These are phyloP conservation scores for Empis livida DNA, from an alignment of 2,888 invertebrate genomes.

Conservation along the genomic window DNA sequence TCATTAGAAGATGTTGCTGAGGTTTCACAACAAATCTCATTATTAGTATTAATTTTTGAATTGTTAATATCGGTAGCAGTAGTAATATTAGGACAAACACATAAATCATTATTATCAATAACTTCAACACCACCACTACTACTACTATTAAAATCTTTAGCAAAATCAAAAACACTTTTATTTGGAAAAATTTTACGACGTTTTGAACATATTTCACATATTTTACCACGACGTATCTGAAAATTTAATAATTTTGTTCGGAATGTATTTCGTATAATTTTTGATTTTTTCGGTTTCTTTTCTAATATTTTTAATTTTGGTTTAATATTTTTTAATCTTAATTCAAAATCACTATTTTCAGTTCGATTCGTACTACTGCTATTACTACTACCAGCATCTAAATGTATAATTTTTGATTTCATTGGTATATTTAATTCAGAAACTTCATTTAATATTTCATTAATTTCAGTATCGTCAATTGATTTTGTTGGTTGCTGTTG, in stretches of 20 bases:
- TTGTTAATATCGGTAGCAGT: conserved; percentile 9
- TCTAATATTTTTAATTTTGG: background rate
- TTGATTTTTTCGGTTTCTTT: conserved; percentile 29
- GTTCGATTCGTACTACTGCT: background rate
- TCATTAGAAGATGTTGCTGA: conserved; percentile 18
- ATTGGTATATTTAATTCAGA: conserved; percentile 9
- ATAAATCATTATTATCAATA: conserved; percentile 22
- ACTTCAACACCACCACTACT: background rate
- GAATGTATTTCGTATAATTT: conserved; percentile 32
- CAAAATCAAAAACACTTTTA: conserved; percentile 31
- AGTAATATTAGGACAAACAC: conserved; percentile 21
- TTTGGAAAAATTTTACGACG: conserved; percentile 30
- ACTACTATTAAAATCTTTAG: conserved; percentile 24
- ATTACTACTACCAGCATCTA: background rate
- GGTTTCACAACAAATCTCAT: conserved; percentile 14
- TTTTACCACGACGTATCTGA: conserved; percentile 24
- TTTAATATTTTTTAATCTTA: background rate
- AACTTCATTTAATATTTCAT: conserved; percentile 10
- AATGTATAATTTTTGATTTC: background rate
- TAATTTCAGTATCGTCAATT: conserved; percentile 17
- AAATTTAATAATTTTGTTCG: conserved; percentile 30
- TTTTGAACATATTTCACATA: conserved; percentile 32
- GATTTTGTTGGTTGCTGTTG: conserved; percentile 14
- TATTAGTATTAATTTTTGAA: conserved; percentile 10
- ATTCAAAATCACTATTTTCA: background rate